Evolutionary conservation across 2,113 vertebrate species (phyloP), one percentile per base, ranked within the genome.

Genomic region (Orientallactaga bullata): DNA sequence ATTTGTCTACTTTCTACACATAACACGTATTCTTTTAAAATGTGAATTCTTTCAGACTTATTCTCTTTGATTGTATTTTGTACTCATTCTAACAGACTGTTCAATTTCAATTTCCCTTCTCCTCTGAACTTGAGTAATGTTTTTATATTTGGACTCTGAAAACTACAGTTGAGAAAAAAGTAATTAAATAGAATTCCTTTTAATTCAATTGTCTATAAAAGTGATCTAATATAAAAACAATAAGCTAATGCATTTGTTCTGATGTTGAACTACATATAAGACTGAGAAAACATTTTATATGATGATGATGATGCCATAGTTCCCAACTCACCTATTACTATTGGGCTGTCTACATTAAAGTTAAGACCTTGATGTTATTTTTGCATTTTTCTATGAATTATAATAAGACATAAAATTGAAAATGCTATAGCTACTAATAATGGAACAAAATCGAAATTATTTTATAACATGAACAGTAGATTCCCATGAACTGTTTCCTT

Each of bases 401-500:
- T 95, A 95, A 91, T 47, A 73, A 74, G 78, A 94, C 32, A 35
- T 89, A 80, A 90, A 96, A 95, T 42, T 28, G 55, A 80, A 63
- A 21, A 0, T 51, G 23, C 42, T 42, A 42, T 11, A 47, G 55
- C 26, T 90, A 72, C 83, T 65, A 79, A 81, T 85, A 95, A 82
- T 90, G 42, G 35, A 26, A 3, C 0, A 47, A 93, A 93, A 32
- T 47, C 61, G 93, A 96, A 94, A 84, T 76, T 58, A 85, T 51
- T 13, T 3, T 85, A 91, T 61, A n/a, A 76, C 84, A 88, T 77
- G 91, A 89, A 89, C 87, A 88, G 89, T 89, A 95, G 90, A 78
- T 95, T 89, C 77, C 42, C 32, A 47, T 60, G 28, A 96, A 97
- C 80, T 85, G 79, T 93, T 95, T 96, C 81, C 69, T 78, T 74